Conservation (phyloP, 2,113 vertebrate species). For the Fregata magnificens region DNA sequence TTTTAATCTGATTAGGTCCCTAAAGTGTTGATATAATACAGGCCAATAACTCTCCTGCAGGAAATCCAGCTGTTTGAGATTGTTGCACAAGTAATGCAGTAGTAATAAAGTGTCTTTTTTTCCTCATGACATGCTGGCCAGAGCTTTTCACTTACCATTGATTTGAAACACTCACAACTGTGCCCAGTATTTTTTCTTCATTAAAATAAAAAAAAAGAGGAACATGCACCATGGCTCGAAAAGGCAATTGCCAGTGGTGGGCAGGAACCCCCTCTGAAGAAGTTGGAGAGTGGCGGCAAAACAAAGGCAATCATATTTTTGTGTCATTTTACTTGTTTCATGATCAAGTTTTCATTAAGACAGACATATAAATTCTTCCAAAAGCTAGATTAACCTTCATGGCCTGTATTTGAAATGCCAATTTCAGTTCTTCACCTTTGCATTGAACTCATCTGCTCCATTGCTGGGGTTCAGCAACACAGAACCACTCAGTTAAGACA, state of each 20-base stretch:
- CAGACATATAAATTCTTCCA: neutral
- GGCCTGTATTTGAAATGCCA: neutral
- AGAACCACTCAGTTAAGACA: neutral
- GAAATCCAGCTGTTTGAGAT: constrained; percentile 4
- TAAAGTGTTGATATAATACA: neutral
- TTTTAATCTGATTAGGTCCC: neutral
- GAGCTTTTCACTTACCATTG: constrained; percentile 3
- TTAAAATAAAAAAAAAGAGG: neutral
- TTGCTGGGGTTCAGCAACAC: neutral
- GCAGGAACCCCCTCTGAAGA: neutral
- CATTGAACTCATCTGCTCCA: neutral
- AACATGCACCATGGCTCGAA: neutral
- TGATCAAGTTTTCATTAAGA: neutral
- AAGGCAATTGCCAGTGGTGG: neutral
- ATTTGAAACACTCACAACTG: neutral
- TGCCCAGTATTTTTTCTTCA: neutral
- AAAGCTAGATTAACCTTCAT: neutral
- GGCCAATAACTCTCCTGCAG: neutral
- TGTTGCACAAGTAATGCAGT: neutral
- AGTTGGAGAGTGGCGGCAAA: neutral
- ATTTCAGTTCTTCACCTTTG: neutral
- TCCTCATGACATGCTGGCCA: neutral
- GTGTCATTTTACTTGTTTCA: neutral
- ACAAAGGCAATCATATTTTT: neutral
- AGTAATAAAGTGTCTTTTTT: neutral